Evolutionary conservation across 2,113 vertebrate species (phyloP).

Genomic region (Trichechus manatus): DNA sequence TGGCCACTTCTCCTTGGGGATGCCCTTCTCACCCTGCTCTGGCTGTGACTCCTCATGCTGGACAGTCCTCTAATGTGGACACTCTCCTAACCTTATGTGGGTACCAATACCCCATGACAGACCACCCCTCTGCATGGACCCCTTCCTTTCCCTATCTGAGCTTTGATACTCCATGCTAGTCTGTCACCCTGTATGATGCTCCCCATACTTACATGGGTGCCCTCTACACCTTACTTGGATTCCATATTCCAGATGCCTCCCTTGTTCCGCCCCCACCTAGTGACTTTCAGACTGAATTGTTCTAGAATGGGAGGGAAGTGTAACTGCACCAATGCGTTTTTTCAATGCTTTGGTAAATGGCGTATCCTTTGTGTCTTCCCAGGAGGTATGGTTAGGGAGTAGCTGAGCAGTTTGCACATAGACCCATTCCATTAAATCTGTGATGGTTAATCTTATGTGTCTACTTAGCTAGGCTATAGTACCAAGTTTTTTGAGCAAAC

Average conservation of each 20-base stretch:
- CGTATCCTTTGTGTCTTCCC: not conserved
- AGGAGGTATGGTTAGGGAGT: not conserved
- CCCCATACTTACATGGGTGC: not conserved
- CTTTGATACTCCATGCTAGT: not conserved
- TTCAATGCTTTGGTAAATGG: not conserved
- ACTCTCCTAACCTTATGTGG: not conserved
- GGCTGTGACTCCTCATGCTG: not conserved
- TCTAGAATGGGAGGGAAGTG: not conserved
- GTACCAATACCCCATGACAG: not conserved
- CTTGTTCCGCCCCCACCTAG: not conserved
- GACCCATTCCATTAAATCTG: not conserved
- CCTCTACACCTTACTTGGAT: not conserved
- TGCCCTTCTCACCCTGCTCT: not conserved
- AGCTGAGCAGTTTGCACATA: constrained; percentile 9
- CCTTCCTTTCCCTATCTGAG: not conserved
- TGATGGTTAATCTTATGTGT: too few species aligned
- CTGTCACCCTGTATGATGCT: not conserved
- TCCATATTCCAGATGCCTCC: not conserved
- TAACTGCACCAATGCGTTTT: not conserved
- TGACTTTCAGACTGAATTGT: constrained; percentile 26
- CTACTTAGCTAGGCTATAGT: too few species aligned
- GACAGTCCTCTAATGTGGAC: not conserved
- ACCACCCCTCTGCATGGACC: not conserved
- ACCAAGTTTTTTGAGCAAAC: too few species aligned
- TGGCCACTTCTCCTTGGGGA: not conserved